phyloP scores from a whole-genome alignment of 2,113 vertebrate species.

The Pica pica region DNA sequence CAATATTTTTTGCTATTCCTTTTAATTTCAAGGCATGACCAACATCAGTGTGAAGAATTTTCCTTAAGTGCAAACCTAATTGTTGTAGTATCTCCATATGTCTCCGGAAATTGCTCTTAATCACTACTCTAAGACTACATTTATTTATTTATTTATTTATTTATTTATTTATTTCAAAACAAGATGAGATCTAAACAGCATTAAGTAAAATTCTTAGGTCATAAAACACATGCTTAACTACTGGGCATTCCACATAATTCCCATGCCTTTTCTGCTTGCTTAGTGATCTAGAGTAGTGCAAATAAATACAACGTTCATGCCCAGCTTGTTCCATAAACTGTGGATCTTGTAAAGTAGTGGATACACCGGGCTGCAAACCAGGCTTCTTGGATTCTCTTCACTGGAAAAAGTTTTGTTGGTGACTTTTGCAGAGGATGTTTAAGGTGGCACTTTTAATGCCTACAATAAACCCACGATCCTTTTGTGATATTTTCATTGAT shows the following conservation, averaged over 20 bases:
- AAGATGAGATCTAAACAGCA: not conserved
- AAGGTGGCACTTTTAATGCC: fast-evolving
- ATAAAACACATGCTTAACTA: not conserved
- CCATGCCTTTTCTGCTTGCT: not conserved
- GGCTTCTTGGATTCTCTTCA: not conserved
- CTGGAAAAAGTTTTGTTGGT: not conserved
- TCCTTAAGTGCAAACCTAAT: not conserved
- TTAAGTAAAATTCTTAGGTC: not conserved
- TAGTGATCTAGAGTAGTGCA: not conserved
- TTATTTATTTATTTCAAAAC: not conserved
- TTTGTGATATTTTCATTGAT: not conserved
- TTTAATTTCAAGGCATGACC: not conserved
- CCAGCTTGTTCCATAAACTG: not conserved
- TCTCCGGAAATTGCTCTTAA: not conserved
- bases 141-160: not conserved
- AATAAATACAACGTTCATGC: not conserved
- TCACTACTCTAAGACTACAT: not conserved
- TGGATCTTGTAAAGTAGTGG: not conserved
- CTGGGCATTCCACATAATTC: not conserved
- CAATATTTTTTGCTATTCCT: not conserved
- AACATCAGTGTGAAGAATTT: not conserved
- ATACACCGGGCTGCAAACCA: not conserved
- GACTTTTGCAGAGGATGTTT: not conserved
- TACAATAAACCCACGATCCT: fast-evolving
- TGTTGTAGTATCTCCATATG: not conserved